Evolutionary conservation across 2,113 vertebrate species (phyloP).

Genomic region (Hyaena hyaena): DNA sequence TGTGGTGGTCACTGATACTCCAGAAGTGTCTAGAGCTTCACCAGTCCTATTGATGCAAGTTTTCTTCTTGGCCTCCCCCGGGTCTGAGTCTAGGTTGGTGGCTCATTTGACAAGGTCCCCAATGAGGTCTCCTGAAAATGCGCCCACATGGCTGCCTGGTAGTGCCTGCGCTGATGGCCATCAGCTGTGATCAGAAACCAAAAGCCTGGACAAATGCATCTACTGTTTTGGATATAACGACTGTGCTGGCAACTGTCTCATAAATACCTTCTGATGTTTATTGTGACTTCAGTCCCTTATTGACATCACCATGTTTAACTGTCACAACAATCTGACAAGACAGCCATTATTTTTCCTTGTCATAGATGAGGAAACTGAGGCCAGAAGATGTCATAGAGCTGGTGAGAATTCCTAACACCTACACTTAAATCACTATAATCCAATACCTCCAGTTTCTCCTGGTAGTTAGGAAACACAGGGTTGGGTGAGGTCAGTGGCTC

Average conservation of each 20-base stretch:
- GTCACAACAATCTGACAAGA: background rate
- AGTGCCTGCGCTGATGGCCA: background rate
- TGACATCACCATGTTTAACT: fast-evolving
- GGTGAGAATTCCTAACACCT: background rate
- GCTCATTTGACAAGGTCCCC: background rate
- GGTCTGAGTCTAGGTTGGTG: background rate
- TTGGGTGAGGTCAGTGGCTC: background rate
- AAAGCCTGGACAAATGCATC: background rate
- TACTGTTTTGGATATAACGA: background rate
- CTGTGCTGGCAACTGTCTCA: background rate
- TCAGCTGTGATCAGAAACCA: background rate
- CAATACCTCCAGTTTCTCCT: background rate
- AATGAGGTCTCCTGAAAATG: background rate
- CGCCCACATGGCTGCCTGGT: background rate
- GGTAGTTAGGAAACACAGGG: background rate
- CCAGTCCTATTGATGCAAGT: too few relatives aligned
- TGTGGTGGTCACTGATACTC: too few relatives aligned
- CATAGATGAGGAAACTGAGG: background rate
- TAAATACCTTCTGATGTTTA: background rate
- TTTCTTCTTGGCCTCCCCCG: background rate
- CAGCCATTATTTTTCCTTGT: background rate
- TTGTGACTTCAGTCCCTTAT: background rate
- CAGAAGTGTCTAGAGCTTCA: background rate
- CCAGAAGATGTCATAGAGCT: background rate
- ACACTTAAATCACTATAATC: background rate